A percentile compares a stretch with the other conserved stretches of the same genome.
These are phyloP conservation scores for Pelecanus crispus DNA, from an alignment of 2,113 vertebrate genomes.

Conservation along the genomic window DNA sequence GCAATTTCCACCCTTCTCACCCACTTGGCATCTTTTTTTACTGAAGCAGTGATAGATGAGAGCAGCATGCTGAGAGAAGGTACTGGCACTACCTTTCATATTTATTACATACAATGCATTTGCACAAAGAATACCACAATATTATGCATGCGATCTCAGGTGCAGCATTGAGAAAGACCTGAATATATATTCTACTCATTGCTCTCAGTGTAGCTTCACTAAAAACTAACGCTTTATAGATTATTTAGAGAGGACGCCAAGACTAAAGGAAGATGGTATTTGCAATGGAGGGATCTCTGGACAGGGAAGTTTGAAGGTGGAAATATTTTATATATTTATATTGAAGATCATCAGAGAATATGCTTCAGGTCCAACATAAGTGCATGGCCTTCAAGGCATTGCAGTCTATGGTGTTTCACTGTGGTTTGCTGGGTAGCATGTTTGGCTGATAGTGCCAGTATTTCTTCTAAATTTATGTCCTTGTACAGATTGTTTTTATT, in stretches of 20 bases:
- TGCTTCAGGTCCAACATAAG: not conserved
- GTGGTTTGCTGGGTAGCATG: not conserved
- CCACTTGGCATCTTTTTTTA: not conserved
- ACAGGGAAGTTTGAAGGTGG: not conserved
- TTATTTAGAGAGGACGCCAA: not conserved
- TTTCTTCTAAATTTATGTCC: not conserved
- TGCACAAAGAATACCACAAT: not conserved
- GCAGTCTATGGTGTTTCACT: not conserved
- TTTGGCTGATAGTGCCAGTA: not conserved
- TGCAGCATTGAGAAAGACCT: not conserved
- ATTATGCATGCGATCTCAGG: not conserved
- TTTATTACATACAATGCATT: not conserved
- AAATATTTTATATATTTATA: not conserved
- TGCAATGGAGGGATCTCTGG: not conserved
- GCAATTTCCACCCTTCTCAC: not conserved
- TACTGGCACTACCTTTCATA: not conserved
- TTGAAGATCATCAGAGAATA: not conserved
- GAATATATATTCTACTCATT: not conserved
- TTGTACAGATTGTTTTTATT: not conserved
- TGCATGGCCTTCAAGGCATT: not conserved
- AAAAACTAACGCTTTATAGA: rapidly evolving
- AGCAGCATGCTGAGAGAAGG: not conserved
- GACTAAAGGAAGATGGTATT: not conserved
- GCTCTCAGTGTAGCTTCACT: not conserved
- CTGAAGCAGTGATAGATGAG: not conserved